These are phyloP conservation scores for Synanceia verrucosa DNA, from an alignment of 2,797 vertebrate genomes.

Conservation along the genomic window DNA sequence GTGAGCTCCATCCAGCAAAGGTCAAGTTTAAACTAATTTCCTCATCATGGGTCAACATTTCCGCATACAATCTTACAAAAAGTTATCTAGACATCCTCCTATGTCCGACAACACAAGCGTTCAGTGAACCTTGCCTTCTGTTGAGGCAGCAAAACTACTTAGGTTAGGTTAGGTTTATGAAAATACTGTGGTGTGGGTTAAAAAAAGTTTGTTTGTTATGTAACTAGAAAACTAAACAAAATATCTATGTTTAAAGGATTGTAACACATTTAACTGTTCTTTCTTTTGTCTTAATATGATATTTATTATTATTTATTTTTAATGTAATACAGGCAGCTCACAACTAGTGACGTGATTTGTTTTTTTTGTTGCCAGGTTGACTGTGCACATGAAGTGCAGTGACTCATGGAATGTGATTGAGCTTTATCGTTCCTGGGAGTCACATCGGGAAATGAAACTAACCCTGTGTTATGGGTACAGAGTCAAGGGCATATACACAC, in stretches of 20 bases:
- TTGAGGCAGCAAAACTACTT: neutral
- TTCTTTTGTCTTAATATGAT: neutral
- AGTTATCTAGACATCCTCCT: neutral
- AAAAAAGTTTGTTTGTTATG: neutral
- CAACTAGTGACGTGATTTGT: neutral
- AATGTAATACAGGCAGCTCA: neutral
- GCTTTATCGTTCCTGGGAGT: slow-evolving; percentile 12
- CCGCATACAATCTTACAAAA: neutral
- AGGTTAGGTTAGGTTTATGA: neutral
- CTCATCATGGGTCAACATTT: neutral
- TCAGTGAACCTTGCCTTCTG: neutral
- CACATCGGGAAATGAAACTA: slow-evolving; percentile 43
- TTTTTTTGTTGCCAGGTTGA: neutral
- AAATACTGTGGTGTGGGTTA: neutral
- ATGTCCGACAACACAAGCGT: neutral
- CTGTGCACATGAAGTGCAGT: neutral
- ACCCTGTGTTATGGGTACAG: neutral
- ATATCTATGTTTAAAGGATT: neutral
- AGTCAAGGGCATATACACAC: slow-evolving; percentile 23
- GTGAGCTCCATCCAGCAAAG: slow-evolving; percentile 16
- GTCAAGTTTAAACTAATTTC: slow-evolving; percentile 28
- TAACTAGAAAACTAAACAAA: neutral
- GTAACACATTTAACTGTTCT: neutral
- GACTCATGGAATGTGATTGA: slow-evolving; percentile 22
- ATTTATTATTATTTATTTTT: neutral